These are phyloP conservation scores for Tenthredo notha DNA, from an alignment of 2,888 invertebrate genomes.

Conservation along the genomic window DNA sequence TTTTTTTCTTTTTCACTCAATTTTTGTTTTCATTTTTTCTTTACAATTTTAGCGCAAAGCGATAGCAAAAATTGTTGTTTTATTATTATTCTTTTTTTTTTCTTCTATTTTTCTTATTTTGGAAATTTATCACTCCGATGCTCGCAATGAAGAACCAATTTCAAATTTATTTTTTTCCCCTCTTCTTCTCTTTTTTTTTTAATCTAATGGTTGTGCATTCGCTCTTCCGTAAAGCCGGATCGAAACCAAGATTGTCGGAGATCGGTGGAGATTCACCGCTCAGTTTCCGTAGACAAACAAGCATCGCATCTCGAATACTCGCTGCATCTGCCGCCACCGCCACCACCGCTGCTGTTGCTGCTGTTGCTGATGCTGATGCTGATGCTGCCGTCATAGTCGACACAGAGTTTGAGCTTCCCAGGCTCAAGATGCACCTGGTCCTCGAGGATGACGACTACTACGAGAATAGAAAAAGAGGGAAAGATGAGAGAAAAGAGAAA, in stretches of 20 bases:
- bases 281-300: conserved; percentile 55
- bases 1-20: not conserved
- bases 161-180: not conserved
- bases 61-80: not conserved
- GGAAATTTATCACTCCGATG: not conserved
- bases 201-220: not conserved
- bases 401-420: conserved; percentile 68
- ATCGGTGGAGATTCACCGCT: conserved; percentile 42
- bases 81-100: not conserved
- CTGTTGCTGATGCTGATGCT: not conserved
- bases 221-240: conserved; percentile 23
- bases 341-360: not conserved
- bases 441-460: conserved; percentile 47
- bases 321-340: conserved; percentile 37
- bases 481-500: not conserved
- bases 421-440: conserved; percentile 77
- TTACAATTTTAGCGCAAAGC: not conserved
- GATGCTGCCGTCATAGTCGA: not conserved
- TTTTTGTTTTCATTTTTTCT: not conserved
- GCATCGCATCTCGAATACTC: conserved; percentile 28
- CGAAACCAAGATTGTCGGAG: conserved; percentile 13
- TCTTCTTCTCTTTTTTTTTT: not conserved
- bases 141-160: not conserved
- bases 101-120: not conserved
- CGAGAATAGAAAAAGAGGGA: conserved; percentile 18